Conservation (phyloP, 2,888 invertebrate species). For the Octodonta nipae region DNA sequence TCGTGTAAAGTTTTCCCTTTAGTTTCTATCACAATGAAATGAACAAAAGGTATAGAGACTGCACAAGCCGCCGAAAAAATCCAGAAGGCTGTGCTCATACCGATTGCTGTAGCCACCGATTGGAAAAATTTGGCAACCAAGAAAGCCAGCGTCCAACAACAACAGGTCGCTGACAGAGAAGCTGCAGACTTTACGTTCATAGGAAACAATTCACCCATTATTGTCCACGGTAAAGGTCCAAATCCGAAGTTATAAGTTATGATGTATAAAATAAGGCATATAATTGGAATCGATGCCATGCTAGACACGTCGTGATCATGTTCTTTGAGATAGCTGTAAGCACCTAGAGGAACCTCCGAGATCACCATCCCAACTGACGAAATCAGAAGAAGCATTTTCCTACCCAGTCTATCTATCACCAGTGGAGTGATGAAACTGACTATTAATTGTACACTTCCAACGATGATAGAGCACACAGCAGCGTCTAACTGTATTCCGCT, state of each 20-base stretch:
- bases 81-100: constrained; percentile 11
- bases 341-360: constrained; percentile 54
- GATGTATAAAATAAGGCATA: constrained; percentile 55
- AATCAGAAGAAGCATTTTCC: constrained; percentile 52
- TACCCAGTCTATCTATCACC: constrained; percentile 62
- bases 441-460: constrained; percentile 58
- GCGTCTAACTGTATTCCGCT: constrained; percentile 35
- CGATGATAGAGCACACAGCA: constrained; percentile 57
- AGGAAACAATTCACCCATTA: constrained; percentile 69
- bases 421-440: constrained; percentile 58
- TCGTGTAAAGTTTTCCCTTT: constrained; percentile 9
- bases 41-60: constrained; percentile 7
- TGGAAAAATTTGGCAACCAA: constrained; percentile 15
- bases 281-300: constrained; percentile 54
- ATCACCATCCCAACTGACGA: constrained; percentile 52
- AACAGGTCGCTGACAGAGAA: constrained; percentile 7
- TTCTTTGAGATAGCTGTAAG: constrained; percentile 44
- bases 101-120: constrained; percentile 5
- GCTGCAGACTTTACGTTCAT: constrained; percentile 59
- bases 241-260: constrained; percentile 54
- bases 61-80: constrained; percentile 5
- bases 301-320: constrained; percentile 16
- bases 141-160: constrained; percentile 10
- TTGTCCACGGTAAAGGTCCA: constrained; percentile 67
- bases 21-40: constrained; percentile 12